Evolutionary conservation across 2,888 invertebrate genomes (phyloP).

Genomic region (Clivina fossor): DNA sequence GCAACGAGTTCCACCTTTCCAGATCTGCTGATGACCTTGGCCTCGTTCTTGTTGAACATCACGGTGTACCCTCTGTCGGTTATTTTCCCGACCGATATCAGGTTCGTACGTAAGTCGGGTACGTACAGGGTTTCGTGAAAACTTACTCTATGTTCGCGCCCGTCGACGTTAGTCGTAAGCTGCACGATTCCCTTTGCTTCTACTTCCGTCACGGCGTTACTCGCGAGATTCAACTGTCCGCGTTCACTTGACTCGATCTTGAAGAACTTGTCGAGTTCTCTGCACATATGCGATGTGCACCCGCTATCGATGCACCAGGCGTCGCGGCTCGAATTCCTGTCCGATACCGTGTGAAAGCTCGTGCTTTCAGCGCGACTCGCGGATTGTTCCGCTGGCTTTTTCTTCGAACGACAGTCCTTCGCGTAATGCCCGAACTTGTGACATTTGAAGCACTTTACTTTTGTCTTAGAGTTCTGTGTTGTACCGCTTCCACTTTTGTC

Average conservation of each 20-base stretch:
- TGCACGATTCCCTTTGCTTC: constrained; percentile 20
- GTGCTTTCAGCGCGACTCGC: neutral
- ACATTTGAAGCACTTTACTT: neutral
- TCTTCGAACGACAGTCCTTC: constrained; percentile 19
- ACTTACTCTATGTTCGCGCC: neutral
- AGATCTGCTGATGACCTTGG: constrained; percentile 5
- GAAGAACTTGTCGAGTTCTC: constrained; percentile 14
- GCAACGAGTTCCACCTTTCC: constrained; percentile 2
- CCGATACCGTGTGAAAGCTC: neutral
- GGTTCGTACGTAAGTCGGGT: constrained; percentile 11
- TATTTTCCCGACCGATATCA: constrained; percentile 6
- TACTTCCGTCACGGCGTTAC: constrained; percentile 11
- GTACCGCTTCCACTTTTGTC: neutral
- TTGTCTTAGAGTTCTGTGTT: neutral
- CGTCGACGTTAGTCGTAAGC: neutral
- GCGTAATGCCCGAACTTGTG: constrained; percentile 20
- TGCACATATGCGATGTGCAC: constrained; percentile 35
- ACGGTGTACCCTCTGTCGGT: constrained; percentile 18
- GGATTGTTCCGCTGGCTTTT: neutral
- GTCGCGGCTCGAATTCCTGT: neutral
- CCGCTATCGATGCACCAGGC: constrained; percentile 35
- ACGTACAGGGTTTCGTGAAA: constrained; percentile 19
- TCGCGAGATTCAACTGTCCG: constrained; percentile 30
- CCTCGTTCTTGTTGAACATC: constrained; percentile 21
- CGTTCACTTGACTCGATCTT: constrained; percentile 8